Percentiles rank a stretch among this genome's conserved stretches.
phyloP scores from a whole-genome alignment of 2,113 vertebrate species.

The Podarcis muralis region DNA sequence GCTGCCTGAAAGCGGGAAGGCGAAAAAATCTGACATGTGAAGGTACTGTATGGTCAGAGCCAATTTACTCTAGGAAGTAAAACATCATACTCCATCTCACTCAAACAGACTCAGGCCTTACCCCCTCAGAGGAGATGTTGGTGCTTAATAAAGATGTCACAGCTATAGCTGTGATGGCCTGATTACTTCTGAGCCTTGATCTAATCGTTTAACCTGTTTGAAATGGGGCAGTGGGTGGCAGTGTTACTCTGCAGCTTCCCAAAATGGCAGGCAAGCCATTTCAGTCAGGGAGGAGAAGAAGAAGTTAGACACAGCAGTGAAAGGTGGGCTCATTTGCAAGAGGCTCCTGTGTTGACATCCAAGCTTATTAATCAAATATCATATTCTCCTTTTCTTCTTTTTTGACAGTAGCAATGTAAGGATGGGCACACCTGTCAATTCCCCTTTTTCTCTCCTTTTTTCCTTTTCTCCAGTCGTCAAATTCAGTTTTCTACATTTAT shows the following conservation, averaged over 20 bases:
- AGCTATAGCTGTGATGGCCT: background rate
- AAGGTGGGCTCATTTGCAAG: background rate
- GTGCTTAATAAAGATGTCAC: conserved; percentile 30
- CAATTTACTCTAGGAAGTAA: conserved; percentile 9
- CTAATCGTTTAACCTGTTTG: conserved; percentile 24
- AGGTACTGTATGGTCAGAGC: background rate
- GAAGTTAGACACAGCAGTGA: conserved; percentile 22
- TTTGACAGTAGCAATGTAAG: background rate
- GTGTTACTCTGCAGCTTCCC: conserved; percentile 50
- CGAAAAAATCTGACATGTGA: background rate
- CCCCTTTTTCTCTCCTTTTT: too few species aligned
- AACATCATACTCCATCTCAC: conserved; percentile 12
- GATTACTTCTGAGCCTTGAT: conserved; percentile 28
- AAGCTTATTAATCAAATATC: conserved; percentile 29
- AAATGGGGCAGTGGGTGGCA: conserved; percentile 58
- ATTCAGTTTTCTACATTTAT: too few species aligned
- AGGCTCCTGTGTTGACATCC: conserved; percentile 14
- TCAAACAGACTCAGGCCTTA: conserved; percentile 15
- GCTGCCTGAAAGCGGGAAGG: conserved; percentile 10
- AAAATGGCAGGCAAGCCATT: background rate
- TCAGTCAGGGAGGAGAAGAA: background rate
- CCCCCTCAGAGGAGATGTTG: conserved; percentile 23
- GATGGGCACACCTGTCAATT: background rate
- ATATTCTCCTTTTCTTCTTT: background rate
- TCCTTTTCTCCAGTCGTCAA: too few species aligned